Evolutionary conservation across 2,113 vertebrate species (phyloP), one percentile per base, ranked within the genome.

Genomic region (Martes martes): DNA sequence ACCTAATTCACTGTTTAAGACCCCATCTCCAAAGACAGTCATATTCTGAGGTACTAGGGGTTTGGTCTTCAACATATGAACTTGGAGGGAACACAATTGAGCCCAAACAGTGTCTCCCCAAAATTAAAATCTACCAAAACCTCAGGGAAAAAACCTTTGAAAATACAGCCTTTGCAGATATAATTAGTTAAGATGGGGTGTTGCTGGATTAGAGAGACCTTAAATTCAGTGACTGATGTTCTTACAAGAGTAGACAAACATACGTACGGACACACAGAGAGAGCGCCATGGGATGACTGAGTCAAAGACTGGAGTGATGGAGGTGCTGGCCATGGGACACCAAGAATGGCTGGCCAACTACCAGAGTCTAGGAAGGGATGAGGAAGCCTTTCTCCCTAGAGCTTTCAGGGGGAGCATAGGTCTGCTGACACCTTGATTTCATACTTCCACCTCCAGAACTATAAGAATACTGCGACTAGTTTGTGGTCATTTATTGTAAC

Each of bases 231-330:
- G 42, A 59, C 7, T 42, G 71, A 23, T n/a, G 10, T 63, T 87
- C 73, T 28, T 63, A 4, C 39, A 61, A 80, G 16, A 79, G 50
- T 10, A 69, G 52, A 61, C 33, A n/a, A 10, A 55, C 18, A 28
- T 19, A 47, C 55, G 26, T 13, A 18, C 24, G 31, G 71, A 69
- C 39, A 67, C 18, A 36, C 24, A 50, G 39, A 18, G 31, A 33
- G 50, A 84, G 50, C 0, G 0, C 39, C 36, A 15, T 0, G 15
- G 24, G 63, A 47, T 16, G 63, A 42, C 19, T 7, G 39, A 52
- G 33, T 61, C 26, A 19, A 39, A 86, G 24, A 31, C 1, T 10
- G 24, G 24, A 24, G 13, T 4, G 39, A n/a, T 11, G 63, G 9
- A 10, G 39, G 15, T 26, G 39, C 10, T 26, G 63, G 50, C 39